A percentile compares a stretch with the other conserved stretches of the same genome.
Conservation (phyloP, 2,888 invertebrate genomes). For the Hemithea aestivaria region DNA sequence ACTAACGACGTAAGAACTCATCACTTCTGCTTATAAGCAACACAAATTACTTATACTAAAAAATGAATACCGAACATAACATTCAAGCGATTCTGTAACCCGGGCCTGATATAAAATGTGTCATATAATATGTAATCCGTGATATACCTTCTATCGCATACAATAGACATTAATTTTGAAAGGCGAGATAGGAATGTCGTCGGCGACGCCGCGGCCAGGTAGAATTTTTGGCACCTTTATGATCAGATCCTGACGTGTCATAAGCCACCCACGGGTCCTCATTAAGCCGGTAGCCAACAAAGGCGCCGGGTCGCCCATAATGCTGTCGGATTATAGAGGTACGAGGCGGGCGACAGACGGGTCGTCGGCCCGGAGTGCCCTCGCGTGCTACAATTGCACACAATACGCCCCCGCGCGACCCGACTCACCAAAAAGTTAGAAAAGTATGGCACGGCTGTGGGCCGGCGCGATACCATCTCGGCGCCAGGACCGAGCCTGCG, state of each 20-base stretch:
- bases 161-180: constrained; percentile 75
- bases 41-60: constrained; percentile 26
- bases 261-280: constrained; percentile 75
- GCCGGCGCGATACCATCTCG: constrained; percentile 56
- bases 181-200: constrained; percentile 71
- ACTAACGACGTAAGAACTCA: constrained; percentile 43
- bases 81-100: constrained; percentile 14
- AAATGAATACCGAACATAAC: constrained; percentile 16
- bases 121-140: constrained; percentile 45
- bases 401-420: constrained; percentile 69
- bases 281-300: constrained; percentile 75
- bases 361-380: constrained; percentile 71
- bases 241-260: constrained; percentile 75
- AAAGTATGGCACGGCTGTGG: constrained; percentile 59
- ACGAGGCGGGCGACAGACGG: constrained; percentile 50
- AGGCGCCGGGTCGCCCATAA: constrained; percentile 69
- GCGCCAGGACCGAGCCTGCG: constrained; percentile 41
- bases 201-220: constrained; percentile 60
- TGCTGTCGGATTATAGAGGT: constrained; percentile 66
- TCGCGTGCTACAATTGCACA: constrained; percentile 74
- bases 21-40: constrained; percentile 35
- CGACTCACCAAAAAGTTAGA: constrained; percentile 72
- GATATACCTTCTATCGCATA: constrained; percentile 44
- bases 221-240: constrained; percentile 77
- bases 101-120: constrained; percentile 26